These are phyloP conservation scores for Tachina fera DNA, from an alignment of 2,888 invertebrate species.

Conservation along the genomic window DNA sequence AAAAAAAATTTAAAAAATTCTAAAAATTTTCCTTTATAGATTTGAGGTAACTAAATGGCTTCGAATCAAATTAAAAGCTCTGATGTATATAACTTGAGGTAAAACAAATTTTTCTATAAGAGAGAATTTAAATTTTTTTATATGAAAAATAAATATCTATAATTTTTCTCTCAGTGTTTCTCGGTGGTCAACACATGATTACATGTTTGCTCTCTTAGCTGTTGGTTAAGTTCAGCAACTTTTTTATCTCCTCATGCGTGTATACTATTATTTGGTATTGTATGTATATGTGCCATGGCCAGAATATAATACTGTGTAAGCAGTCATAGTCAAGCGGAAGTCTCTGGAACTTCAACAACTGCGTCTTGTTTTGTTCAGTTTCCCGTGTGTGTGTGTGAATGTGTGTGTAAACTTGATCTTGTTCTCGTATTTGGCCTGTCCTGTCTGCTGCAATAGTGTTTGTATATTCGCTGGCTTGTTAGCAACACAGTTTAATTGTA, in stretches of 20 bases:
- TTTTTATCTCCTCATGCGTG: conserved; percentile 19
- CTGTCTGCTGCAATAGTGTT: background rate
- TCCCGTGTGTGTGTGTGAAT: background rate
- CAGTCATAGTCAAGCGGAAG: conserved; percentile 13
- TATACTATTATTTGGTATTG: background rate
- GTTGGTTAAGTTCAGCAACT: background rate
- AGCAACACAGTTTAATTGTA: conserved; percentile 21
- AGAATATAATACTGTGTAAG: background rate
- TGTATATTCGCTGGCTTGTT: background rate
- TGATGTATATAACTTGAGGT: too few relatives aligned
- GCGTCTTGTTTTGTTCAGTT: conserved; percentile 4
- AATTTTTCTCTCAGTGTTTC: background rate
- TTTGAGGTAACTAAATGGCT: too few relatives aligned
- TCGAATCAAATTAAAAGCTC: too few relatives aligned
- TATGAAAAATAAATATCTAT: too few relatives aligned
- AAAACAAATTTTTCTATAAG: too few relatives aligned
- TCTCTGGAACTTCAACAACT: background rate
- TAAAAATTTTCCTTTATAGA: background rate
- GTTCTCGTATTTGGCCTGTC: background rate
- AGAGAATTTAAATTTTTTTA: too few relatives aligned
- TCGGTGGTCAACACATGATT: background rate
- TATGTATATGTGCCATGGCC: background rate
- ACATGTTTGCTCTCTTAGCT: background rate
- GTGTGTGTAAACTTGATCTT: conserved; percentile 4
- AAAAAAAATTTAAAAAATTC: background rate